These are phyloP conservation scores for Hesperia comma DNA, from an alignment of 2,888 invertebrate species.

Conservation along the genomic window DNA sequence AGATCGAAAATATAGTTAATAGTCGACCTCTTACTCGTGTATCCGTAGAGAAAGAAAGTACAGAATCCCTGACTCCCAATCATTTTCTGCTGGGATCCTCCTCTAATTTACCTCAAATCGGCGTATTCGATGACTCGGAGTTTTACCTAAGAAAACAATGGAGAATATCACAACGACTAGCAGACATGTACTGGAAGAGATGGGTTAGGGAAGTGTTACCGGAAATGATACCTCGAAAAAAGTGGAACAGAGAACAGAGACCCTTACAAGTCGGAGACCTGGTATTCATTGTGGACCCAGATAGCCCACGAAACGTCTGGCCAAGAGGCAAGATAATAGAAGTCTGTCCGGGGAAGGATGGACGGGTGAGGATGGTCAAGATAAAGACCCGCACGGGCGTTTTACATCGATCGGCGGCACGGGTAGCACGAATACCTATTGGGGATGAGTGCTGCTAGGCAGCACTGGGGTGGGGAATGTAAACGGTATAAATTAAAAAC, in stretches of 20 bases:
- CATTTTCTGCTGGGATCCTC: slow-evolving; percentile 39
- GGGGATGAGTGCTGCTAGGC: slow-evolving; percentile 18
- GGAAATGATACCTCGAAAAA: slow-evolving; percentile 21
- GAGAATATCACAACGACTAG: slow-evolving; percentile 30
- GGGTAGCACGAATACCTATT: slow-evolving; percentile 3
- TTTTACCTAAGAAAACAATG: slow-evolving; percentile 19
- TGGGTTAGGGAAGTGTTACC: slow-evolving; percentile 37
- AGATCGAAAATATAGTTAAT: slow-evolving; percentile 37
- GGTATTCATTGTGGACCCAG: slow-evolving; percentile 5
- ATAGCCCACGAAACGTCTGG: neutral
- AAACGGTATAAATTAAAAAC: neutral
- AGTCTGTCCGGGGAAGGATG: slow-evolving; percentile 8
- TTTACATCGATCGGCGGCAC: neutral
- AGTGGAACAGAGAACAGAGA: slow-evolving; percentile 7
- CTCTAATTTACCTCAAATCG: slow-evolving; percentile 16
- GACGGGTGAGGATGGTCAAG: slow-evolving; percentile 2
- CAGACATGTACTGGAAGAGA: slow-evolving; percentile 39
- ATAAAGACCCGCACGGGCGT: slow-evolving; percentile 1
- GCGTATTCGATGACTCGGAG: slow-evolving; percentile 24
- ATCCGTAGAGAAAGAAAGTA: slow-evolving; percentile 41
- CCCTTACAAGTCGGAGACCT: neutral
- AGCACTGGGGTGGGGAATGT: slow-evolving; percentile 18
- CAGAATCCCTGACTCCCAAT: slow-evolving; percentile 45
- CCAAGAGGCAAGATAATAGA: neutral
- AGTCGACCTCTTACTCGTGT: slow-evolving; percentile 46